Base-by-base conservation (phyloP, 2,797 vertebrate species). In the Lagorchestes hirsutus region DNA sequence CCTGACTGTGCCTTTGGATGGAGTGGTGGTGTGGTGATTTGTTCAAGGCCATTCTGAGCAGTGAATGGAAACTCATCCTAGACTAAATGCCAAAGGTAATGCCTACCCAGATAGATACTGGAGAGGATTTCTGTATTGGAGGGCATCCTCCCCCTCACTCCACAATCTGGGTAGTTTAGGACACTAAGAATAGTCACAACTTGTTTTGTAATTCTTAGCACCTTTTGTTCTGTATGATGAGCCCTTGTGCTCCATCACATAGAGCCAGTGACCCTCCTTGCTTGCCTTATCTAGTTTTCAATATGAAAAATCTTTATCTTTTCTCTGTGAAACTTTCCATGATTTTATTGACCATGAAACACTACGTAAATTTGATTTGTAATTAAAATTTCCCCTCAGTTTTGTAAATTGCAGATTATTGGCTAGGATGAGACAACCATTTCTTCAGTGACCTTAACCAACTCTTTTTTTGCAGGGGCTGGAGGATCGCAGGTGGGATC, bases 401-500 rank as follows among this genome's bases (percentile, higher is more conserved):
- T 74, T 74, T 40, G 67, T 1, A 74, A 40, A 22, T 74, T 40
- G 34, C n/a, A 40, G 6, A 40, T 74, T 18, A 22, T 40, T 93
- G 52, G 22, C 50, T 40, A 55, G 34, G 13, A 13, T 87, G 24
- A 9, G 18, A 91, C 34, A 52, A 40, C 50, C 92, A 0, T 92
- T 95, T 93, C 13, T 40, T 14, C 0, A 62, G 9, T 97, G 55
- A 0, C 1, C 3, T 0, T 54, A 22, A 40, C n/a, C 67, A 40
- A 0, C 16, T 13, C 16, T 90, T 27, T 93, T 96, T 27, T 93
- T 62, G 0, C 96, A 99, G 99, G 94, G 97, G 98, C 62, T 99
- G 99, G 99, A 99, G 99, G 98, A 98, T 99, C 0, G 98, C 98
- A 0, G 99, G 99, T 0, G 99, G 99, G 0, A 0, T 99, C 22